A percentile compares a stretch with the other conserved stretches of the same genome.
These are phyloP conservation scores for Chrysina gloriosa DNA, from an alignment of 2,888 invertebrate species.

Conservation along the genomic window DNA sequence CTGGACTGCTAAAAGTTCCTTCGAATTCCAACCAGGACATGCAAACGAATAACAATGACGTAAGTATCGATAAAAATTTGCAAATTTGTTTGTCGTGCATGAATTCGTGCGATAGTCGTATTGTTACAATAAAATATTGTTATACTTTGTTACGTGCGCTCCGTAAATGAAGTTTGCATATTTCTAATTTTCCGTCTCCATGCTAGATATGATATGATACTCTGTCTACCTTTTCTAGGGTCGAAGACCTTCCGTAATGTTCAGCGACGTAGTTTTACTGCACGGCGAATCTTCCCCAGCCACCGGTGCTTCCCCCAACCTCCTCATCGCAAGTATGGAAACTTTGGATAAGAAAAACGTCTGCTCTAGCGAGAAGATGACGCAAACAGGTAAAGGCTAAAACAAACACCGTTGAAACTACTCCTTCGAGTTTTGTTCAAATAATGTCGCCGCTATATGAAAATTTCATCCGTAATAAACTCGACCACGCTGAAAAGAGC, in stretches of 20 bases:
- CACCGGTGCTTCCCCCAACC: slow-evolving; percentile 57
- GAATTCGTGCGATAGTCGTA: too few species aligned
- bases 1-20: slow-evolving; percentile 71
- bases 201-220: too few species aligned
- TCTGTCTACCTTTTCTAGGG: slow-evolving; percentile 8
- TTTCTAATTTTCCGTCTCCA: too few species aligned
- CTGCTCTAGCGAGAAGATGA: slow-evolving; percentile 90
- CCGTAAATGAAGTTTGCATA: too few species aligned
- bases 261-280: slow-evolving; percentile 85
- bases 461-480: not conserved
- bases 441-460: slow-evolving; percentile 5
- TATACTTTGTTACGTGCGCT: too few species aligned
- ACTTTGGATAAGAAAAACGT: slow-evolving; percentile 70
- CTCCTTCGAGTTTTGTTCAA: not conserved
- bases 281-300: slow-evolving; percentile 68
- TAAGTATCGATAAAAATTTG: slow-evolving; percentile 53
- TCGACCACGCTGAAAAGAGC: not conserved
- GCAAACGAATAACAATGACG: slow-evolving; percentile 61
- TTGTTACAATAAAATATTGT: too few species aligned
- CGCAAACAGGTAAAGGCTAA: slow-evolving; percentile 76
- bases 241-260: slow-evolving; percentile 87
- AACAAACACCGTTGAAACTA: not conserved
- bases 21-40: slow-evolving; percentile 73
- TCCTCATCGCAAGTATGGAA: slow-evolving; percentile 53
- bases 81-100: too few species aligned